These are phyloP conservation scores for Xenus cinereus DNA, from an alignment of 2,113 vertebrate genomes.

Conservation along the genomic window DNA sequence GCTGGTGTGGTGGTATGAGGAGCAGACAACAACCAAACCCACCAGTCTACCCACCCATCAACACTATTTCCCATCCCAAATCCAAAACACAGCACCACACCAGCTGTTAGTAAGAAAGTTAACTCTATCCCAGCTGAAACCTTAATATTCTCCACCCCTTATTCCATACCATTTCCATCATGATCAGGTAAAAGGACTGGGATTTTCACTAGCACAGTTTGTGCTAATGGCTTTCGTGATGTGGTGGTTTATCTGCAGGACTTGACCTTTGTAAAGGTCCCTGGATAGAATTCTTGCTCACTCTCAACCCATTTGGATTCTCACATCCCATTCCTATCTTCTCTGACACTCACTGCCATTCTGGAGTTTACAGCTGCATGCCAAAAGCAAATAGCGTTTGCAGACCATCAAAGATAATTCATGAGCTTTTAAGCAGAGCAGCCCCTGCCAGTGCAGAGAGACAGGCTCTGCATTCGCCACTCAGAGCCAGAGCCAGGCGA, in stretches of 20 bases:
- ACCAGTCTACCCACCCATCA: neutral
- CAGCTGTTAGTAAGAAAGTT: neutral
- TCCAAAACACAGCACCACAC: neutral
- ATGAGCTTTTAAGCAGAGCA: neutral
- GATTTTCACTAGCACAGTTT: neutral
- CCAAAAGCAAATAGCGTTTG: neutral
- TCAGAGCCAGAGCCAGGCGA: neutral
- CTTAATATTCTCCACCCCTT: neutral
- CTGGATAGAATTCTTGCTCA: neutral
- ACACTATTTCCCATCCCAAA: neutral
- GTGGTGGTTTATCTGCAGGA: neutral
- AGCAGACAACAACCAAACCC: neutral
- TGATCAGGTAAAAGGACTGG: neutral
- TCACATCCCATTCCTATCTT: neutral
- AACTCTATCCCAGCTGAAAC: neutral
- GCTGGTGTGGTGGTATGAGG: neutral
- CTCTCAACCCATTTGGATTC: neutral
- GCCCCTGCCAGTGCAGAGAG: neutral
- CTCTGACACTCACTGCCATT: neutral
- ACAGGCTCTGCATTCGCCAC: neutral
- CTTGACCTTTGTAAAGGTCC: neutral
- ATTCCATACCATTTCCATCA: neutral
- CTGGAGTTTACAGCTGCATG: neutral
- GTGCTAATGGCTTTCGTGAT: neutral
- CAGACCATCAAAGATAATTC: neutral